Base-by-base conservation (phyloP, 2,888 invertebrate species). In the Muschampia plurimacula region DNA sequence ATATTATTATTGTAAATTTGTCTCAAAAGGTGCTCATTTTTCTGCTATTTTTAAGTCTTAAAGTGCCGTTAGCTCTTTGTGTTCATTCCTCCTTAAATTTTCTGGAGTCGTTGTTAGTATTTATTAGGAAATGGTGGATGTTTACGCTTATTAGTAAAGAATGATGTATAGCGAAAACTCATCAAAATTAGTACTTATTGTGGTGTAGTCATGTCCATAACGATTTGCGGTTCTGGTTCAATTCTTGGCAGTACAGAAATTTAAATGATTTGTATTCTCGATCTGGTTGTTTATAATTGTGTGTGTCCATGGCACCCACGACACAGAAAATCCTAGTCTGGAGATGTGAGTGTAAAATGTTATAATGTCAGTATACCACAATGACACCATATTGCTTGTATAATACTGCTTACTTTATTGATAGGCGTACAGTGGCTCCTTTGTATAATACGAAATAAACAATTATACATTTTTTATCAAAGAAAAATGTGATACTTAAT, bases 1-100 rank as follows among this genome's bases (percentile, higher is more conserved):
- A 46, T 67, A 65, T 69, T 63, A 67, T 59, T 67, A 46, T 72
- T 67, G 72, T 72, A 62, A 67, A 72, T 72, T 72, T 67, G 32
- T 67, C 72, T 55, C 60, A 52, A 15, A 72, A 67, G 72, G 72
- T 72, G 67, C 72, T 72, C 72, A 67, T 72, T 39, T 66, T 67
- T 44, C 55, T 52, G 67, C 62, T 72, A 71, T 10, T 60, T 62
- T 65, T 64, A 70, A 63, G 39, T 41, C 41, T 57, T 28, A n/a
- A 70, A 70, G 70, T 70, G 70, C 70, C 64, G 55, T 70, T 70
- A 70, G 60, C 55, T 52, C 12, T 22, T 69, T 70, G 70, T 70
- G 70, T 70, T 70, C 64, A 70, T 36, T 36, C 12, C 39, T 63
- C 15, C 12, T 12, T 36, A 59, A 69, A 9, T 32, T 41, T 44